These are phyloP conservation scores for Uropsilus gracilis DNA, from an alignment of 2,113 vertebrate species.

Conservation along the genomic window DNA sequence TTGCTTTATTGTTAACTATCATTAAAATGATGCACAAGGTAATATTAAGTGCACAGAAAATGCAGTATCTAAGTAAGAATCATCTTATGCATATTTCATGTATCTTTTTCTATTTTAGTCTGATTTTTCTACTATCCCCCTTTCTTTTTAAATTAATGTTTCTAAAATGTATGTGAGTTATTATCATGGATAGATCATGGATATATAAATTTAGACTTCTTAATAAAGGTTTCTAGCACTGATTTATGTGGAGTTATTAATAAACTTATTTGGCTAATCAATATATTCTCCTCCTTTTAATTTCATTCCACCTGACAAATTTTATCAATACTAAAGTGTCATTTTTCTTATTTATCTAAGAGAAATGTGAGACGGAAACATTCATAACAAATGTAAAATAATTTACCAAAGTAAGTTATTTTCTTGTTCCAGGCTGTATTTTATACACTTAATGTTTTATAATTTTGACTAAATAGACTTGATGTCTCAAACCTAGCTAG, in stretches of 20 bases:
- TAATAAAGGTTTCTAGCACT: background rate
- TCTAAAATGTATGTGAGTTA: background rate
- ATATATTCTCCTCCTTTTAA: background rate
- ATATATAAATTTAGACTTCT: background rate
- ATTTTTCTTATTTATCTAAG: constrained; percentile 1
- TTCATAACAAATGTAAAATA: background rate
- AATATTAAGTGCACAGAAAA: background rate
- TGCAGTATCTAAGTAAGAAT: background rate
- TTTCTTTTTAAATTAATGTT: background rate
- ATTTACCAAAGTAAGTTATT: background rate
- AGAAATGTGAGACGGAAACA: background rate
- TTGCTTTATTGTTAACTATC: background rate
- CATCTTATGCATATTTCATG: background rate
- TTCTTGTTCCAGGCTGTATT: background rate
- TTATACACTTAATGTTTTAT: constrained; percentile 16
- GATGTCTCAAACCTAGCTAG: constrained; percentile 22
- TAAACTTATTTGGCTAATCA: constrained; percentile 28
- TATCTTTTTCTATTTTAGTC: background rate
- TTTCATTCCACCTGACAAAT: background rate
- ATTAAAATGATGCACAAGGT: background rate
- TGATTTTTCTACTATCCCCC: background rate
- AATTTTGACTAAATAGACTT: constrained; percentile 47
- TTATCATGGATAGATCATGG: background rate
- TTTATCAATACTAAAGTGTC: constrained; percentile 2
- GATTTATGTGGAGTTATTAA: constrained; percentile 29